Evolutionary conservation across 2,113 vertebrate genomes (phyloP).

Genomic region (Passer domesticus): DNA sequence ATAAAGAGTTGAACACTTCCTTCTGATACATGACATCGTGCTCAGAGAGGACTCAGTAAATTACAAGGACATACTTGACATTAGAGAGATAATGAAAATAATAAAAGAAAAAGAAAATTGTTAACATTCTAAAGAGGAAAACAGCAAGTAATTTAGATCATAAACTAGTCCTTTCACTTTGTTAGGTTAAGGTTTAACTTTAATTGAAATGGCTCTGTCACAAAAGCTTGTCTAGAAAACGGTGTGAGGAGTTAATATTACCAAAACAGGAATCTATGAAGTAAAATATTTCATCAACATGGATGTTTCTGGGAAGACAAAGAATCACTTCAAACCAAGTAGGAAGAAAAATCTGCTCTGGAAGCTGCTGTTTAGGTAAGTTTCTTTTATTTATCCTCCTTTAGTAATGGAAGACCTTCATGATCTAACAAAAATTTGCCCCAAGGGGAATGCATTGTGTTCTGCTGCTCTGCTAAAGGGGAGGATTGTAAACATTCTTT

Average conservation of each 20-base stretch:
- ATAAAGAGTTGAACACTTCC: not conserved
- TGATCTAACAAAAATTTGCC: slow-evolving; percentile 24
- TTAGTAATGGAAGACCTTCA: not conserved
- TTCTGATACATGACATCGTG: not conserved
- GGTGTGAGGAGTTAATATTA: not conserved
- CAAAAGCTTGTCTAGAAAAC: not conserved
- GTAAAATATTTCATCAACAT: not conserved
- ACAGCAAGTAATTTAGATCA: not conserved
- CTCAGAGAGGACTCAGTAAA: not conserved
- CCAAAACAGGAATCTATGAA: not conserved
- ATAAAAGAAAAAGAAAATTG: not conserved
- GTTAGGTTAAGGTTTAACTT: not conserved
- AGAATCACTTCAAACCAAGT: not conserved
- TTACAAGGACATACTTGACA: not conserved
- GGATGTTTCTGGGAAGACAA: not conserved
- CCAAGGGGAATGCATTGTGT: not conserved
- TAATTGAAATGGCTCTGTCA: not conserved
- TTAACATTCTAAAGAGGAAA: not conserved
- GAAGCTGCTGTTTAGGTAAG: slow-evolving; percentile 15
- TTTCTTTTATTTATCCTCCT: slow-evolving; percentile 23
- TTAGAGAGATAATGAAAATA: not conserved
- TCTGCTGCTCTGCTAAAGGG: slow-evolving; percentile 27
- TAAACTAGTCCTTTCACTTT: not conserved
- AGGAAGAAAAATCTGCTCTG: slow-evolving; percentile 8
- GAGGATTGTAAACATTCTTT: slow-evolving; percentile 61